Evolutionary conservation across 2,113 vertebrate species (phyloP), one percentile per base, ranked within the genome.

Genomic region (Meleagris gallopavo): DNA sequence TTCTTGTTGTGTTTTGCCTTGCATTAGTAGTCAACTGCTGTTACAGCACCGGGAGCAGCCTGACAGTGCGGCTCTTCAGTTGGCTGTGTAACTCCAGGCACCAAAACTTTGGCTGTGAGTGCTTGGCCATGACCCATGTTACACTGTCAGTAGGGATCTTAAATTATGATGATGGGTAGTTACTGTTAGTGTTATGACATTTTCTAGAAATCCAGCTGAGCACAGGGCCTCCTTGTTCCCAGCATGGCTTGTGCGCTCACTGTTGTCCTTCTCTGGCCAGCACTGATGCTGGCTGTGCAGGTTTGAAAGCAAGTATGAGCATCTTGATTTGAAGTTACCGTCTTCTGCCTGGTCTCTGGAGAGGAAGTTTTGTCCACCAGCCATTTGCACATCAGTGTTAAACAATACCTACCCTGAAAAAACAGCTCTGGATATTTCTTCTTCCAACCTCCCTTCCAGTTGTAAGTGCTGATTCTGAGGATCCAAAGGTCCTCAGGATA

Each of bases 21-120:
- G 77, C 76, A 43, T 83, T 82, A 30, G 48, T 25, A 54, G 74
- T 22, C 83, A 66, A 67, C 76, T 91, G 27, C 79, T 3, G 16
- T 83, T 89, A 27, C 27, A 17, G 52, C 15, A n/a, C 7, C 61
- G 75, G 45, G 45, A 40, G 58, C 40, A 74, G 67, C 62, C 74
- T 38, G 36, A 24, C 48, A 80, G 58, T 24, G 74, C 13, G 2
- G 71, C 72, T 79, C 75, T 93, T 83, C 69, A 36, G 87, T 73
- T 88, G 82, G 58, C 10, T 66, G 45, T 45, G 75, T 52, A 83
- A 96, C 58, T 89, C 64, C 90, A 76, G 66, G 82, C 92, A 73
- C 62, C 8, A 8, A 46, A 45, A 41, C 75, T 95, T 72, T 48
- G 84, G 65, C 91, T 0, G 0, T 13, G 55, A 52, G 40, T 30